Evolutionary conservation across 2,888 invertebrate genomes (phyloP), one percentile per base, ranked within the genome.

Genomic region (Brenthis ino): DNA sequence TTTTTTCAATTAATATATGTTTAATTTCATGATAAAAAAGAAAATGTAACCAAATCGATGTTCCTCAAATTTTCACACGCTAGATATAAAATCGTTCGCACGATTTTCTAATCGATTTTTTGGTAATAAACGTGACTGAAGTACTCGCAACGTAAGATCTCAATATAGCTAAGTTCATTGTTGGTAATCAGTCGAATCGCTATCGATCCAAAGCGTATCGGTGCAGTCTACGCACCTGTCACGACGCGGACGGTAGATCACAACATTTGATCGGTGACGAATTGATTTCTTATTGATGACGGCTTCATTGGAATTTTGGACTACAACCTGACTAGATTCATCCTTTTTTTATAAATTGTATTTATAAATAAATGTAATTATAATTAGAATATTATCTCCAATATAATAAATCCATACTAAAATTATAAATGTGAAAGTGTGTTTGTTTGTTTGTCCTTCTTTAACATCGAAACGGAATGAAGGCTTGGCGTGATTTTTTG

Each of bases 221-320:
- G 74, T 75, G 77, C 80, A 77, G 74, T 74, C 77, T 80, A 77
- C 77, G 83, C 89, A 90, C 89, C 88, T 89, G 89, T 86, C 85
- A 83, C 85, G 85, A 82, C 37, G 37, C 37, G 37, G 37, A 43
- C 85, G 83, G 88, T 92, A 89, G 85, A 90, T 89, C 92, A 91
- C 91, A 87, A 80, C 81, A 77, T 78, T 77, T 81, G 82, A 80
- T 81, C 86, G 83, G 77, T 85, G 87, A 89, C 92, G 86, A 92
- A 92, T 92, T 79, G 85, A 91, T 92, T 89, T 79, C 71, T 72
- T 78, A 80, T 81, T 83, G 79, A 86, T 85, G 88, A 91, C 83
- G 85, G 87, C 88, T 91, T 84, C 79, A 88, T 90, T 80, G 78
- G 79, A 88, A 85, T 83, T 84, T 82, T 84, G 37, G 81, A 83